These are phyloP conservation scores for Eublepharis macularius DNA, from an alignment of 2,113 vertebrate species.

Conservation along the genomic window DNA sequence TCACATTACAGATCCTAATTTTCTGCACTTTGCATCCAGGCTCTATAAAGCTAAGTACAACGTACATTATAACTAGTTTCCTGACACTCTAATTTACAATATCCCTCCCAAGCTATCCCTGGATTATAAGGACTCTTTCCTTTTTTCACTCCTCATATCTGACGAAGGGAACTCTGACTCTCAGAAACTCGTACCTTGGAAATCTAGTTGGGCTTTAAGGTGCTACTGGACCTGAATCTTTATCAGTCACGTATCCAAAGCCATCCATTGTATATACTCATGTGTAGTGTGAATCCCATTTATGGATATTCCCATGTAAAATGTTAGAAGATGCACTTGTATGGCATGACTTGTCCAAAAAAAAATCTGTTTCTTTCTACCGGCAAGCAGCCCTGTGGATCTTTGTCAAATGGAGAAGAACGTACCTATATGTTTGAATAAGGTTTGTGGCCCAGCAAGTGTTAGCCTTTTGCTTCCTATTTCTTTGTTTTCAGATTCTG, in stretches of 20 bases:
- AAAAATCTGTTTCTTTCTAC: background rate
- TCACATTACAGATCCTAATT: too few species aligned
- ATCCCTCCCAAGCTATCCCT: too few species aligned
- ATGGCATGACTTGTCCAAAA: background rate
- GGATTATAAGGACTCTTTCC: too few species aligned
- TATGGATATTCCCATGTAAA: background rate
- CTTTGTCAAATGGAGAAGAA: background rate
- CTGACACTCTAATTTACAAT: too few species aligned
- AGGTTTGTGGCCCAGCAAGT: accelerated
- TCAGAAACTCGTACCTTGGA: too few species aligned
- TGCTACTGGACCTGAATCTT: too few species aligned
- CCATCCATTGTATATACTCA: background rate
- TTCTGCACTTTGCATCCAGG: too few species aligned
- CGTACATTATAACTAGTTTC: too few species aligned
- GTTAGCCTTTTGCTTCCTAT: background rate
- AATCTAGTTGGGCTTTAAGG: too few species aligned
- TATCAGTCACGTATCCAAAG: background rate
- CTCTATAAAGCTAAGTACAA: too few species aligned
- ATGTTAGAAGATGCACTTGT: background rate
- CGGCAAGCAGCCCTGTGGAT: background rate
- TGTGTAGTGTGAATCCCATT: background rate
- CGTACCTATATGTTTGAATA: background rate
- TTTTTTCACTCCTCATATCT: too few species aligned
- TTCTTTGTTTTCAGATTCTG: slow-evolving; percentile 66
- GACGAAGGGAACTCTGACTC: too few species aligned